phyloP scores from a whole-genome alignment of 92 coral and sea anemone species.

The Zoanthus gigantus region DNA sequence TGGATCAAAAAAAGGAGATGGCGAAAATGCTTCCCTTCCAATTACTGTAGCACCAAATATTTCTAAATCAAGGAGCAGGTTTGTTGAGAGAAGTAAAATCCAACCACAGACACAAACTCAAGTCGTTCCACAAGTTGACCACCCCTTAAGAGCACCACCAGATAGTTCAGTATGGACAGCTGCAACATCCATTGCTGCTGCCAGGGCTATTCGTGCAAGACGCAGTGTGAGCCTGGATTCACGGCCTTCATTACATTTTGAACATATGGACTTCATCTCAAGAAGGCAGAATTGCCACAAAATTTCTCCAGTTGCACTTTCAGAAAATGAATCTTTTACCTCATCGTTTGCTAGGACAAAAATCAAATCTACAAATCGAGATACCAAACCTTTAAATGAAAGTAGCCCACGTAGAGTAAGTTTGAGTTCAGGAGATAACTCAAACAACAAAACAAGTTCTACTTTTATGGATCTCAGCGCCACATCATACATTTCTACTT shows the following conservation, averaged over 20 bases:
- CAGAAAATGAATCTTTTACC: neutral
- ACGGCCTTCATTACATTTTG: constrained; percentile 35
- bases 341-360: neutral
- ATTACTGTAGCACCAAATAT: constrained; percentile 65
- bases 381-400: neutral
- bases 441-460: constrained; percentile 1
- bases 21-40: constrained; percentile 40
- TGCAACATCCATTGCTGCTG: constrained; percentile 35
- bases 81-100: constrained; percentile 54
- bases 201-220: constrained; percentile 51
- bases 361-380: neutral
- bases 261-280: neutral
- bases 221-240: constrained; percentile 89
- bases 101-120: constrained; percentile 34
- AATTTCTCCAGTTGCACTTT: neutral
- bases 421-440: neutral
- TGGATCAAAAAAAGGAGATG: constrained; percentile 66
- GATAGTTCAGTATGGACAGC: neutral
- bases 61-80: constrained; percentile 68
- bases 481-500: constrained; percentile 46
- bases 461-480: constrained; percentile 55
- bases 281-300: neutral
- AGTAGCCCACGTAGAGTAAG: neutral
- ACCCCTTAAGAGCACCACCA: constrained; percentile 5
- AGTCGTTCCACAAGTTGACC: constrained; percentile 7